Conservation (phyloP, 2,113 vertebrate genomes). For the Pipa parva region DNA sequence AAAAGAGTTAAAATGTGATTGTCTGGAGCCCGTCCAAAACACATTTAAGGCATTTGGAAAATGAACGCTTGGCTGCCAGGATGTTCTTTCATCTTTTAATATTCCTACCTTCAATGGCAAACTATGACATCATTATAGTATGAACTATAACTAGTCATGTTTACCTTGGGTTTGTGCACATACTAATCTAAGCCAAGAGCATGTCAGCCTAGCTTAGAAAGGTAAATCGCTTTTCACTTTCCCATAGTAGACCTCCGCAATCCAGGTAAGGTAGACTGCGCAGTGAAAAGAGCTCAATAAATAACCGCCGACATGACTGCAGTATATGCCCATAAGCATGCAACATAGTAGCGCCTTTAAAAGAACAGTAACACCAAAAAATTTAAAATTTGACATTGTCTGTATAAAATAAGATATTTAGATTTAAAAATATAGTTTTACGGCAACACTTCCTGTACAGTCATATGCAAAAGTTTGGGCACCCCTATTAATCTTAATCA, state of each 20-base stretch:
- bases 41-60: slow-evolving; percentile 53
- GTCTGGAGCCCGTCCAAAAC: slow-evolving; percentile 56
- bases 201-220: slow-evolving; percentile 56
- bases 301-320: too few relatives aligned
- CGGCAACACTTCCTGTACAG: too few relatives aligned
- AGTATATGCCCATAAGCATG: too few relatives aligned
- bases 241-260: slow-evolving; percentile 50
- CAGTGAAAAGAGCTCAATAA: too few relatives aligned
- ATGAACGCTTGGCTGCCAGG: slow-evolving; percentile 47
- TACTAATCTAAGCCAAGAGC: slow-evolving; percentile 45
- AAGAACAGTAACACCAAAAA: too few relatives aligned
- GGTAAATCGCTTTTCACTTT: slow-evolving; percentile 63
- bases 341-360: too few relatives aligned
- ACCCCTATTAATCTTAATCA: too few relatives aligned
- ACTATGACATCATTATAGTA: slow-evolving; percentile 59
- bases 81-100: slow-evolving; percentile 54
- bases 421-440: too few relatives aligned
- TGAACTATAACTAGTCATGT: slow-evolving; percentile 54
- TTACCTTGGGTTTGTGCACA: slow-evolving; percentile 60
- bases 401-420: too few relatives aligned
- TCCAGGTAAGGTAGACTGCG: too few relatives aligned
- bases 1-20: slow-evolving; percentile 58
- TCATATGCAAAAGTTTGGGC: too few relatives aligned
- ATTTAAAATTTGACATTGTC: too few relatives aligned
- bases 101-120: slow-evolving; percentile 42